Evolutionary conservation across 2,888 invertebrate genomes (phyloP), one percentile per base, ranked within the genome.

Genomic region (Perizoma affinitatum): DNA sequence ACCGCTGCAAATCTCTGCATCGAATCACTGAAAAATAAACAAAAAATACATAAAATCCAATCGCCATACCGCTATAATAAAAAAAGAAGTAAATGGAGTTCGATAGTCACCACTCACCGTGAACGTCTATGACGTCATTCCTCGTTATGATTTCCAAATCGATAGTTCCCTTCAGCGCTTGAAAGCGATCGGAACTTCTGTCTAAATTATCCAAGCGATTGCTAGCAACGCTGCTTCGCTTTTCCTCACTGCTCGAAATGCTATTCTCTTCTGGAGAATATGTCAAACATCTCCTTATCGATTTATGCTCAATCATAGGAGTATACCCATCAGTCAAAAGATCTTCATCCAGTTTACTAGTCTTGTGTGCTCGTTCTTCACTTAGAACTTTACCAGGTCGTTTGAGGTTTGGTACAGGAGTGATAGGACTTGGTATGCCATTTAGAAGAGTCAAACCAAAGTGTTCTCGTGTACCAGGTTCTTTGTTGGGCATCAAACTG

Each of bases 1-100:
- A 83, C 68, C 96, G 93, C 72, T 94, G 94, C 66, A 97, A 92
- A 80, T 96, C 96, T 78, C 94, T 94, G 82, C 96, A 97, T 74
- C 96, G 93, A 76, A 96, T 94, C 72, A 97, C 97, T 97, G 93
- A 56, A 93, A 94, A 70, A 64, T 72, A 80, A 80, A 70, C 38
- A 48, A 48, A 3, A 49, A 34, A 45, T 66, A 40, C 46, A 44
- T 8, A 55, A 52, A 55, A 48, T 40, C 7, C 6, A 34, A 5
- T 5, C 11, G 5, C 40, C 48, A 22, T 46, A 47, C 49, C 52
- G 47, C 48, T 45, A 51, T 9, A 62, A 40, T 47, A 58, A 43
- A 40, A 38, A 40, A 22, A 54, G n/a, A 35, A 59, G 54, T 56
- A 63, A 63, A 57, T 59, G 58, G 36, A 67, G 51, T 53, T 73